phyloP scores from a whole-genome alignment of 2,888 invertebrate species.

The Caenorhabditis macrosperma region DNA sequence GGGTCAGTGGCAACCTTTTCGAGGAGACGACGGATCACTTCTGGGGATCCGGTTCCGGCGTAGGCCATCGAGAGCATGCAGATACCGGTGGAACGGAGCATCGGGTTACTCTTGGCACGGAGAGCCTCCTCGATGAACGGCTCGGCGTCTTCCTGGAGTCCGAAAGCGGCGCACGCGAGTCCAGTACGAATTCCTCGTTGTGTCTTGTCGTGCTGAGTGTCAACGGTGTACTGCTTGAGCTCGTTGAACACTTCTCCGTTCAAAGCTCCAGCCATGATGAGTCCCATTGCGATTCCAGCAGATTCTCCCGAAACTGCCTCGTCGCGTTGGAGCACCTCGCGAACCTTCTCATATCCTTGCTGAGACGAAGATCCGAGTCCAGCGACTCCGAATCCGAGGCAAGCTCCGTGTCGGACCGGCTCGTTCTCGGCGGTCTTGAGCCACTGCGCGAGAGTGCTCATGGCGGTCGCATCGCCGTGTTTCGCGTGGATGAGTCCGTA shows the following conservation, averaged over 20 bases:
- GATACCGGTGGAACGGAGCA: conserved; percentile 88
- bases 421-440: conserved; percentile 91
- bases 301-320: conserved; percentile 99
- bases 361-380: conserved; percentile 92
- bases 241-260: conserved; percentile 84
- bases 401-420: conserved; percentile 90
- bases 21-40: conserved; percentile 93
- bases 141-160: conserved; percentile 87
- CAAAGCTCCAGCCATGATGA: conserved; percentile 98
- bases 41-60: conserved; percentile 97
- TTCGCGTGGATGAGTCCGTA: conserved; percentile 97
- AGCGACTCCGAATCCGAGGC: conserved; percentile 95
- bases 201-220: conserved; percentile 98
- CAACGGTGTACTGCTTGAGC: conserved; percentile 87
- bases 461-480: conserved; percentile 92
- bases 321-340: conserved; percentile 96
- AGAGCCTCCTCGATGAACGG: conserved; percentile 89
- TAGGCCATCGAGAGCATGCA: conserved; percentile 89
- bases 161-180: conserved; percentile 83
- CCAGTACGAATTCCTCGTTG: conserved; percentile 96
- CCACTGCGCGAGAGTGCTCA: conserved; percentile 93
- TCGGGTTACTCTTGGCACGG: conserved; percentile 75
- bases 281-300: conserved; percentile 98
- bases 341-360: conserved; percentile 96
- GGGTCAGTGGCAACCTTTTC: conserved; percentile 89